phyloP scores from a whole-genome alignment of 2,888 invertebrate genomes.

The Liopterus haemorrhoidalis region DNA sequence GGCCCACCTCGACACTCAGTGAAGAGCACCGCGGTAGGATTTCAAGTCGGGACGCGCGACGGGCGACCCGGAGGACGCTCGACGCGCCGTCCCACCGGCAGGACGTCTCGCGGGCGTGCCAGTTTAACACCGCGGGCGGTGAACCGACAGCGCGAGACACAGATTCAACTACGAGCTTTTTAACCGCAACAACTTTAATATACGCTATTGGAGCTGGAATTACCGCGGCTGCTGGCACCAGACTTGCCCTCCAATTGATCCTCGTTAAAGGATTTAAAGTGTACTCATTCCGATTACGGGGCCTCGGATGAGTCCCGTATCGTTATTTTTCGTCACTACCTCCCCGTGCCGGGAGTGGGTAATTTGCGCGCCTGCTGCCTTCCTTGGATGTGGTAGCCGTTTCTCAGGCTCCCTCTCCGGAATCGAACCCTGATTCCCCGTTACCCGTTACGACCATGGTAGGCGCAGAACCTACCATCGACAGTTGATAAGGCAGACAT shows the following conservation, averaged over 20 bases:
- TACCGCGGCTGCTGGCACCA: slow-evolving; percentile 8
- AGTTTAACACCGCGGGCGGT: too few species aligned
- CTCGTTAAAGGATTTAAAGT: slow-evolving; percentile 19
- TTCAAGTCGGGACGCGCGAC: too few species aligned
- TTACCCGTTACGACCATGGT: slow-evolving; percentile 61
- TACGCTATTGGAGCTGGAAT: too few species aligned
- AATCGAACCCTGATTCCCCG: slow-evolving; percentile 63
- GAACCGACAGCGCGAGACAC: too few species aligned
- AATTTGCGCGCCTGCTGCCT: slow-evolving; percentile 19
- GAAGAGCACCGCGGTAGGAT: too few species aligned
- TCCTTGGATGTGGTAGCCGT: too few species aligned
- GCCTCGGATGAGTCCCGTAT: background rate
- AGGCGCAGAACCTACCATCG: slow-evolving; percentile 57
- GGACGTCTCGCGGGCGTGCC: too few species aligned
- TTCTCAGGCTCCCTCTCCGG: slow-evolving; percentile 10
- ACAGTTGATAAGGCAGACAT: slow-evolving; percentile 43
- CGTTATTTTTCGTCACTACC: slow-evolving; percentile 61
- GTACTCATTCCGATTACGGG: slow-evolving; percentile 29
- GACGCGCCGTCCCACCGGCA: slow-evolving; percentile 36
- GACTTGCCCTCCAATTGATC: slow-evolving; percentile 11
- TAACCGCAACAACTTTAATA: slow-evolving; percentile 45
- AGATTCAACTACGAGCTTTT: slow-evolving; percentile 57
- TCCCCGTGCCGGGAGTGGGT: slow-evolving; percentile 47
- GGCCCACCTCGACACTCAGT: slow-evolving; percentile 47
- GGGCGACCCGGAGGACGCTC: too few species aligned